A percentile compares a stretch with the other conserved stretches of the same genome.
Evolutionary conservation across 1,140 invertebrate species (phyloP).

Genomic region (Drosophila lini): DNA sequence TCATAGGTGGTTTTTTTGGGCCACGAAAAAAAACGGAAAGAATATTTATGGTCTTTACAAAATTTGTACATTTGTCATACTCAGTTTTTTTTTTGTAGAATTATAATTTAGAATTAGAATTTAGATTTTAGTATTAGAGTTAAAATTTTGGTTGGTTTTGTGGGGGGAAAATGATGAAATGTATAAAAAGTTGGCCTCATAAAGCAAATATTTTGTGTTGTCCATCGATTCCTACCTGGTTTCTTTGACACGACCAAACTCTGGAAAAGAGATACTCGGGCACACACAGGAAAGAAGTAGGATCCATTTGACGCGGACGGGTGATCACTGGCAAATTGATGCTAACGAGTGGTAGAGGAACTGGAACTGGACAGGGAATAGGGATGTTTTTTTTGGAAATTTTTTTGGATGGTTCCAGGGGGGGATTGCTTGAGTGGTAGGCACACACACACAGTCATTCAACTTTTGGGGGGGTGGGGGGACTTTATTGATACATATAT

Average conservation of each 20-base stretch:
- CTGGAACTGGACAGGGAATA: neutral
- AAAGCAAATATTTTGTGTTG: slow-evolving; percentile 10
- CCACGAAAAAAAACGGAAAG: slow-evolving; percentile 3
- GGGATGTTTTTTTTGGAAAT: too few relatives aligned
- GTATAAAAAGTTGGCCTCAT: slow-evolving; percentile 16
- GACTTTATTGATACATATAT: slow-evolving; percentile 28
- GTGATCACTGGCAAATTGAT: slow-evolving; percentile 11
- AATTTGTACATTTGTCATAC: slow-evolving; percentile 11
- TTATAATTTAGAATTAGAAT: neutral
- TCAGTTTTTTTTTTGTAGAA: neutral
- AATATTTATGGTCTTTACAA: slow-evolving; percentile 8
- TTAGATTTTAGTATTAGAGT: slow-evolving; percentile 7
- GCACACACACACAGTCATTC: slow-evolving; percentile 41
- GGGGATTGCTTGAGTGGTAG: slow-evolving; percentile 8
- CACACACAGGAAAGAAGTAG: slow-evolving; percentile 8
- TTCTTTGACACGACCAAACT: neutral
- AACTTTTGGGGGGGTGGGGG: neutral
- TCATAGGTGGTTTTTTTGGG: slow-evolving; percentile 5
- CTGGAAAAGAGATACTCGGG: slow-evolving; percentile 11
- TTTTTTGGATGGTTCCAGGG: neutral
- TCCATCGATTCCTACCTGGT: slow-evolving; percentile 14
- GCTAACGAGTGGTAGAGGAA: slow-evolving; percentile 4
- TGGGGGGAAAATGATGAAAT: neutral
- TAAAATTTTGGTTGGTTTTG: neutral
- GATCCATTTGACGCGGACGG: slow-evolving; percentile 7